These are phyloP conservation scores for Halichoeres trimaculatus DNA, from an alignment of 2,113 vertebrate species.

Conservation along the genomic window DNA sequence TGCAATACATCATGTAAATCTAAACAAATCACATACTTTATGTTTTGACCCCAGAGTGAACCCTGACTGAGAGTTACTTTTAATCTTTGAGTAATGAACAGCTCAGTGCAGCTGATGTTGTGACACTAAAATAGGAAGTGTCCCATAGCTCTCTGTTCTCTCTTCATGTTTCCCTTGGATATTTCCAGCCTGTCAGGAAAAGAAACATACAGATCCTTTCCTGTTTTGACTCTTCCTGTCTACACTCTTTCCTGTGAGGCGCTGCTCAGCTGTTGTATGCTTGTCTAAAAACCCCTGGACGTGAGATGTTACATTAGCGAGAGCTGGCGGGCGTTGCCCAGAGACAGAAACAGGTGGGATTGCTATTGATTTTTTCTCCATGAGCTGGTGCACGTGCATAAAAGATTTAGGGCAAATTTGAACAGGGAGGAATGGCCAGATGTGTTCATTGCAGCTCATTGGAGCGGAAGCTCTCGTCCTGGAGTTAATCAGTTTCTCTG, in stretches of 20 bases:
- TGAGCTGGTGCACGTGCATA: slow-evolving; percentile 21
- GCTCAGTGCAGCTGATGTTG: slow-evolving; percentile 14
- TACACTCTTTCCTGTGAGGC: slow-evolving; percentile 32
- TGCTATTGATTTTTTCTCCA: slow-evolving; percentile 48
- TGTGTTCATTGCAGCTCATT: slow-evolving; percentile 61
- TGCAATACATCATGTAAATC: not conserved
- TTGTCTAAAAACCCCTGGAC: slow-evolving; percentile 25
- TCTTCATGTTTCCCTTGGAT: not conserved
- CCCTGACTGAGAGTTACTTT: not conserved
- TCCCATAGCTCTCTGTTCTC: slow-evolving; percentile 4
- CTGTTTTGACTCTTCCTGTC: slow-evolving; percentile 58
- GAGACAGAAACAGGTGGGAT: slow-evolving; percentile 44
- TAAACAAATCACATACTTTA: not conserved
- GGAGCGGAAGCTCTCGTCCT: slow-evolving; percentile 56
- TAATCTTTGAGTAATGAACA: not conserved
- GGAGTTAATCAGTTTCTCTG: slow-evolving; percentile 50
- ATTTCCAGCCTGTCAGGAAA: slow-evolving; percentile 35
- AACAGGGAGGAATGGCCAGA: slow-evolving; percentile 49
- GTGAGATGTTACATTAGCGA: slow-evolving; percentile 23
- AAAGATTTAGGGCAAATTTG: slow-evolving; percentile 22
- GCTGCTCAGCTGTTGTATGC: slow-evolving; percentile 18
- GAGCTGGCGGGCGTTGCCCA: slow-evolving; percentile 40
- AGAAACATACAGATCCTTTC: slow-evolving; percentile 42
- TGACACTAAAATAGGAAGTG: slow-evolving; percentile 34
- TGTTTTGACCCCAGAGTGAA: not conserved